Evolutionary conservation across 2,888 invertebrate genomes (phyloP).

Genomic region (Cephus pulcher): DNA sequence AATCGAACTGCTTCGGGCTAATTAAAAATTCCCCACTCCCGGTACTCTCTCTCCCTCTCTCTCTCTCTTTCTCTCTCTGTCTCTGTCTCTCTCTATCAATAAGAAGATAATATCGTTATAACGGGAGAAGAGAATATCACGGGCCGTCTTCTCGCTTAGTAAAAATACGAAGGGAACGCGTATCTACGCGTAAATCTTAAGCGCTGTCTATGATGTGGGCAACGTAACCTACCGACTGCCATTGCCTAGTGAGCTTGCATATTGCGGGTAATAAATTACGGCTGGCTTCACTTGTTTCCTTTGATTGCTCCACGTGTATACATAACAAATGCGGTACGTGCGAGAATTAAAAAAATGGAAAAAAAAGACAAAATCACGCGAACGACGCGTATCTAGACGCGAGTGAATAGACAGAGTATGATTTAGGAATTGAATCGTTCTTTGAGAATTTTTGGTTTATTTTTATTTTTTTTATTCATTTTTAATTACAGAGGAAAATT

Average conservation of each 20-base stretch:
- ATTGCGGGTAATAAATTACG: constrained; percentile 36
- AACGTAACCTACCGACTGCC: constrained; percentile 25
- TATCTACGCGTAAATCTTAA: constrained; percentile 41
- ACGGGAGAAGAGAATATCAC: constrained; percentile 49
- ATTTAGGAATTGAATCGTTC: too few species aligned
- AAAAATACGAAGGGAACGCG: constrained; percentile 7
- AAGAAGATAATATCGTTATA: constrained; percentile 45
- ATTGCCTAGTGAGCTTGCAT: constrained; percentile 38
- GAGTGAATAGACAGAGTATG: too few species aligned
- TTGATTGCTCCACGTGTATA: constrained; percentile 1
- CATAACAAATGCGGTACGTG: constrained; percentile 6
- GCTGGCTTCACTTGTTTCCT: constrained; percentile 15
- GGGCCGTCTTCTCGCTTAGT: constrained; percentile 31
- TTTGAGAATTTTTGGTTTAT: too few species aligned
- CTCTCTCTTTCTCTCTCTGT: too few species aligned
- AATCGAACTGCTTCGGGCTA: constrained; percentile 53
- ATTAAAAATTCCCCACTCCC: constrained; percentile 58
- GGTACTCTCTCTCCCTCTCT: constrained; percentile 15
- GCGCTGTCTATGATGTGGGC: neutral
- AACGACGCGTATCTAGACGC: too few species aligned
- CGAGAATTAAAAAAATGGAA: neutral
- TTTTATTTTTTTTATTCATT: too few species aligned
- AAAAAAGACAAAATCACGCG: neutral
- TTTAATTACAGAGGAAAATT: too few species aligned
- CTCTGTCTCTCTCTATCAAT: constrained; percentile 35